These are phyloP conservation scores for Spizaetus ornatus DNA, from an alignment of 2,113 vertebrate genomes.

Conservation along the genomic window DNA sequence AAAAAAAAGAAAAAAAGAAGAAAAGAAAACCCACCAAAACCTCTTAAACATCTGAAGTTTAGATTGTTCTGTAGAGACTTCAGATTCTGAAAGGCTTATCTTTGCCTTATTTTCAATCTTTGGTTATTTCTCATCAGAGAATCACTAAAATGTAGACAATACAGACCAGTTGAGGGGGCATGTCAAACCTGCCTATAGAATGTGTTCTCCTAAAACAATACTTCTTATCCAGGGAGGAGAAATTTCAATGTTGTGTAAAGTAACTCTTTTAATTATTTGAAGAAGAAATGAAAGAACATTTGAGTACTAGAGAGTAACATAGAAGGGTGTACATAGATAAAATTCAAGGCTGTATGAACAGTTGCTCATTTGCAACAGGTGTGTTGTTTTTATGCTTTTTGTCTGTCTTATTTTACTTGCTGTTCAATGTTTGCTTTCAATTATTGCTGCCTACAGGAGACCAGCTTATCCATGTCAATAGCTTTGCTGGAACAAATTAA, in stretches of 20 bases:
- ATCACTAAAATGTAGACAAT: not conserved
- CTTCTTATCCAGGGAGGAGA: not conserved
- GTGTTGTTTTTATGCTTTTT: not conserved
- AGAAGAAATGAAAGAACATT: not conserved
- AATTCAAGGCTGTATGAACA: not conserved
- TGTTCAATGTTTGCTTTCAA: not conserved
- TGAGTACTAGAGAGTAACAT: not conserved
- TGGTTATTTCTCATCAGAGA: not conserved
- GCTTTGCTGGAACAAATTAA: not conserved
- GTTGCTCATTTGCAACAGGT: not conserved
- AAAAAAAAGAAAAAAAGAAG: not conserved
- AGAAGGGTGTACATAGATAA: not conserved
- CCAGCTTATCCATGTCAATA: not conserved
- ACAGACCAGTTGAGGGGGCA: rapidly evolving
- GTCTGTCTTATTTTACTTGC: not conserved
- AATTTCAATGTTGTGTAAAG: not conserved
- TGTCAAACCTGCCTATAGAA: not conserved
- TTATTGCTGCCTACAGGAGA: not conserved
- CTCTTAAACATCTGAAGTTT: not conserved
- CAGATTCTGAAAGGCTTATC: not conserved
- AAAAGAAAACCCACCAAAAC: not conserved
- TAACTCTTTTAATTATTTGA: not conserved
- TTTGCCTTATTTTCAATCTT: not conserved
- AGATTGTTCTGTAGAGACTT: not conserved
- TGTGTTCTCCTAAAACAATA: not conserved